Evolutionary conservation across 2,888 invertebrate species (phyloP).

Genomic region (Drosophila neonasuta): DNA sequence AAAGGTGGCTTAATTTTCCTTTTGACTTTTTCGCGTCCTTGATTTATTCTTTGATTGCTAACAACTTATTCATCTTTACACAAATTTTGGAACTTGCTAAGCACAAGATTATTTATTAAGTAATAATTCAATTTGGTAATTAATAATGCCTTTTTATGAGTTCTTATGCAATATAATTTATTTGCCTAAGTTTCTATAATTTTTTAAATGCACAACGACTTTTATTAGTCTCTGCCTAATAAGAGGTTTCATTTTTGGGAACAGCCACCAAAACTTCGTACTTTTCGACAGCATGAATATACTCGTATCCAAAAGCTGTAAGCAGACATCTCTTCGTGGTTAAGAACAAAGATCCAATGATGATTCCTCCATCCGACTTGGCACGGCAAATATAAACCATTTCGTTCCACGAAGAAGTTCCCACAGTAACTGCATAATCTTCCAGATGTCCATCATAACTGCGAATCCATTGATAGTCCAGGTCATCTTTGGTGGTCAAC

Average conservation of each 20-base stretch:
- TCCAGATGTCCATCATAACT: slow-evolving; percentile 55
- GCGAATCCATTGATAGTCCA: slow-evolving; percentile 42
- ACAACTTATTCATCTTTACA: too few relatives aligned
- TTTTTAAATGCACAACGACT: too few relatives aligned
- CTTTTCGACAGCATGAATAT: slow-evolving; percentile 41
- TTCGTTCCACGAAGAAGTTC: slow-evolving; percentile 50
- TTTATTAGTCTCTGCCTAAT: not conserved
- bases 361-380: slow-evolving; percentile 38
- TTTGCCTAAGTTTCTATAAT: not conserved
- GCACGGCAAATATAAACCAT: slow-evolving; percentile 45
- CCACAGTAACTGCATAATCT: slow-evolving; percentile 42
- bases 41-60: too few relatives aligned
- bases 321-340: slow-evolving; percentile 39
- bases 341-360: slow-evolving; percentile 44
- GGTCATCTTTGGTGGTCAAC: slow-evolving; percentile 24
- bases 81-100: too few relatives aligned
- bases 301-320: slow-evolving; percentile 23
- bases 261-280: slow-evolving; percentile 51
- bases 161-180: not conserved
- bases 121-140: too few relatives aligned
- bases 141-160: too few relatives aligned
- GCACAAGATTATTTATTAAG: too few relatives aligned
- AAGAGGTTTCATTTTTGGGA: not conserved
- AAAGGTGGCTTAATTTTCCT: too few relatives aligned
- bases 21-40: too few relatives aligned